Conservation (phyloP, 2,888 invertebrate species). For the Neuroscelio doddi region DNA sequence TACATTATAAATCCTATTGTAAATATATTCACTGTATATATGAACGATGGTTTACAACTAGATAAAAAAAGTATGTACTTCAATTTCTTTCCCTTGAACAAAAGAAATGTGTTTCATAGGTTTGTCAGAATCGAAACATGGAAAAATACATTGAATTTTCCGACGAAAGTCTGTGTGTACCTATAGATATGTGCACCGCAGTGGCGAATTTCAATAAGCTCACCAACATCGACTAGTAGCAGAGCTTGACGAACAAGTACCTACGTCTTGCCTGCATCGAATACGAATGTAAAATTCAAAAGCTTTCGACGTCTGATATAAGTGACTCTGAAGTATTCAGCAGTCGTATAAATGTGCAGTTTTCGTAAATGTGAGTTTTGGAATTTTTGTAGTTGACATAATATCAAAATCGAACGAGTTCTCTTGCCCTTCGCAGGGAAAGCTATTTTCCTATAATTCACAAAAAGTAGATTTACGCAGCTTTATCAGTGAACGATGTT, state of each 20-base stretch:
- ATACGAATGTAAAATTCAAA: slow-evolving; percentile 45
- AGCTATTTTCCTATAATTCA: not conserved
- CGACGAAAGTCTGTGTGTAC: slow-evolving; percentile 30
- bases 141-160: slow-evolving; percentile 28
- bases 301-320: slow-evolving; percentile 45
- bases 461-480: too few species aligned
- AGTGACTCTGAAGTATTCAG: slow-evolving; percentile 46
- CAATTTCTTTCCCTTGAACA: not conserved
- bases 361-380: slow-evolving; percentile 41
- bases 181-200: slow-evolving; percentile 20
- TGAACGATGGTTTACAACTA: not conserved
- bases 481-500: too few species aligned
- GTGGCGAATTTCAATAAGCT: slow-evolving; percentile 43
- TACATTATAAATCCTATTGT: not conserved
- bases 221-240: slow-evolving; percentile 25
- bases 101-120: slow-evolving; percentile 10
- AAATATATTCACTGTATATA: too few species aligned
- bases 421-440: not conserved
- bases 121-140: slow-evolving; percentile 10
- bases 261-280: slow-evolving; percentile 38
- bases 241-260: slow-evolving; percentile 40
- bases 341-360: slow-evolving; percentile 39
- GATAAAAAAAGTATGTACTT: not conserved
- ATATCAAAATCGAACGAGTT: slow-evolving; percentile 29
- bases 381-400: slow-evolving; percentile 35